phyloP scores from a whole-genome alignment of 1,140 invertebrate species.

The Drosophila gunungcola region DNA sequence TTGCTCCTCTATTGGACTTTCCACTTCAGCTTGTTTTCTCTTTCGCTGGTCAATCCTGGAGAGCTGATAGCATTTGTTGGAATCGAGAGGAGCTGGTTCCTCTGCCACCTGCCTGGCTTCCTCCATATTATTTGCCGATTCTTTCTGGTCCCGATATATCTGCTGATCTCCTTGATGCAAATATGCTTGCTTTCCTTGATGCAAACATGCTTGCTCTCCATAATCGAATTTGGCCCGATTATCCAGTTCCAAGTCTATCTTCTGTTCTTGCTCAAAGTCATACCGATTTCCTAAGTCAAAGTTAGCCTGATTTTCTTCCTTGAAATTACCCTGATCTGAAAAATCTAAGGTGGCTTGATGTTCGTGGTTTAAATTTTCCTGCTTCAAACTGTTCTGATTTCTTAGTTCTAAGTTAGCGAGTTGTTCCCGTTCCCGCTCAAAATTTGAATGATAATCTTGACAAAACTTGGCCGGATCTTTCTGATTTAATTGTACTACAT shows the following conservation, averaged over 20 bases:
- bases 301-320: neutral
- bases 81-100: neutral
- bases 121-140: neutral
- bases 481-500: neutral
- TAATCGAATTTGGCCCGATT: neutral
- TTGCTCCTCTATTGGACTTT: neutral
- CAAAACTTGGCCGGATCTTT: neutral
- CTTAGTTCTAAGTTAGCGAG: neutral
- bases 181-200: no score
- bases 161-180: neutral
- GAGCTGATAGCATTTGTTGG: neutral
- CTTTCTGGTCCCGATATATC: neutral
- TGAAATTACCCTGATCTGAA: neutral
- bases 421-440: neutral
- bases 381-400: neutral
- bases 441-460: neutral
- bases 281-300: neutral
- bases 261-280: neutral
- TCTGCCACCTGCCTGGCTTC: neutral
- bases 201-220: neutral
- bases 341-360: neutral
- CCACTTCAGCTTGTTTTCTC: constrained; percentile 7
- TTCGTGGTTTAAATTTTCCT: neutral
- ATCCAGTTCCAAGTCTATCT: neutral
- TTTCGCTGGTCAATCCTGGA: neutral